Evolutionary conservation across 2,888 invertebrate species (phyloP).

Genomic region (Brachyptera risi): DNA sequence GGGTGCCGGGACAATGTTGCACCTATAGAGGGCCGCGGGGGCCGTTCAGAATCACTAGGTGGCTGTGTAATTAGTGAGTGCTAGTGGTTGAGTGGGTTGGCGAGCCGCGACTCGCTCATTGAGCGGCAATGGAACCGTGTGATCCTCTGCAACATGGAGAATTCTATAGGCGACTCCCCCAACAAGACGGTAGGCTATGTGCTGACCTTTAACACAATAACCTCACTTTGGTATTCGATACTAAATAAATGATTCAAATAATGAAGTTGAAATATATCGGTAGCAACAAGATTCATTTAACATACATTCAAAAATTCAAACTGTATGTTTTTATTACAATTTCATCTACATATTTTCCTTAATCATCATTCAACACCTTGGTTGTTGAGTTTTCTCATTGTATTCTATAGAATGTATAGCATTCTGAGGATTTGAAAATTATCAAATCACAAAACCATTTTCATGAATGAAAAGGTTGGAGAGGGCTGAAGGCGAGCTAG

Average conservation of each 20-base stretch:
- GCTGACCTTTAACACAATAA: no score
- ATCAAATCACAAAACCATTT: no score
- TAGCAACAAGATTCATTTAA: background rate
- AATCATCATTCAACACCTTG: no score
- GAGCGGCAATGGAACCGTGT: constrained; percentile 25
- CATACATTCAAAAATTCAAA: background rate
- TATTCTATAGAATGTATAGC: no score
- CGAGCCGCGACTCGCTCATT: no score
- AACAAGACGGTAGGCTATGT: constrained; percentile 23
- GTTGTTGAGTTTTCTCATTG: no score
- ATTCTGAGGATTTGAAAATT: no score
- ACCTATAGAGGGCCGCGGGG: background rate
- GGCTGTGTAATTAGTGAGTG: background rate
- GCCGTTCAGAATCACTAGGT: background rate
- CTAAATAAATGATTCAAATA: no score
- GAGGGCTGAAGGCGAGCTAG: no score
- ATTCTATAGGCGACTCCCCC: constrained; percentile 27
- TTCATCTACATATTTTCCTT: no score
- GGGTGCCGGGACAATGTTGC: background rate
- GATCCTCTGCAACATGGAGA: constrained; percentile 29
- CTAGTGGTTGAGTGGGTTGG: background rate
- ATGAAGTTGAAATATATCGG: background rate
- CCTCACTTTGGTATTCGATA: no score
- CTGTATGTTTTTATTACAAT: background rate
- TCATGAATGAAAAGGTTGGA: no score